Conservation (phyloP, 2,888 invertebrate genomes). For the Scaeva pyrastri region DNA sequence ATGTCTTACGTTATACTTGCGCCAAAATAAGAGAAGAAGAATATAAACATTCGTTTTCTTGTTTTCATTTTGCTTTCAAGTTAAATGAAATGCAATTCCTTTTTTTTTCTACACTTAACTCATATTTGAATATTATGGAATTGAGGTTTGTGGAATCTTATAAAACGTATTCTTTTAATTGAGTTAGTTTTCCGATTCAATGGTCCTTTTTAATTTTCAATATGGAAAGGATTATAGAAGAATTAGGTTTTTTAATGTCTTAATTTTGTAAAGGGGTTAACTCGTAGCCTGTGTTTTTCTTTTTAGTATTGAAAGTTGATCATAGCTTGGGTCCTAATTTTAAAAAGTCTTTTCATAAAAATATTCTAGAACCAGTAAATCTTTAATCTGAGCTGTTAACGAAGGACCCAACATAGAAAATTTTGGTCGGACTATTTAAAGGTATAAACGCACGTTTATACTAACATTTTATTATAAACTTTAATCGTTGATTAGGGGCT, state of each 20-base stretch:
- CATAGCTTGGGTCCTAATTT: no score
- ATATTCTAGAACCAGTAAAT: no score
- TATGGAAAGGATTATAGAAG: conserved; percentile 12
- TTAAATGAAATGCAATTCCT: conserved; percentile 48
- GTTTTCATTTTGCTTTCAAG: conserved; percentile 30
- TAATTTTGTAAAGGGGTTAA: not conserved
- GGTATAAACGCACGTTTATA: no score
- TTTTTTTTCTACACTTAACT: conserved; percentile 60
- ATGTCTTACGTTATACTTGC: conserved; percentile 72
- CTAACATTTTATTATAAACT: no score
- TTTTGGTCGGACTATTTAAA: no score
- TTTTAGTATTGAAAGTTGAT: no score
- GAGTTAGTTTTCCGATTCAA: conserved; percentile 67
- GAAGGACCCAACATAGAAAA: no score
- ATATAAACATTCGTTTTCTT: conserved; percentile 56
- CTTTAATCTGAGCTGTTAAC: no score
- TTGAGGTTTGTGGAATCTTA: conserved; percentile 37
- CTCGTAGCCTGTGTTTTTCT: not conserved
- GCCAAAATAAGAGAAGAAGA: conserved; percentile 28
- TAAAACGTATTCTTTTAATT: conserved; percentile 70
- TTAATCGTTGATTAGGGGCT: no score
- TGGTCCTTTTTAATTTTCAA: conserved; percentile 13
- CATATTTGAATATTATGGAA: conserved; percentile 41
- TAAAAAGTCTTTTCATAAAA: no score
- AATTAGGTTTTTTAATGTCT: not conserved